Conservation (phyloP, 2,113 vertebrate genomes). For the Phalacrocorax brasilianus region DNA sequence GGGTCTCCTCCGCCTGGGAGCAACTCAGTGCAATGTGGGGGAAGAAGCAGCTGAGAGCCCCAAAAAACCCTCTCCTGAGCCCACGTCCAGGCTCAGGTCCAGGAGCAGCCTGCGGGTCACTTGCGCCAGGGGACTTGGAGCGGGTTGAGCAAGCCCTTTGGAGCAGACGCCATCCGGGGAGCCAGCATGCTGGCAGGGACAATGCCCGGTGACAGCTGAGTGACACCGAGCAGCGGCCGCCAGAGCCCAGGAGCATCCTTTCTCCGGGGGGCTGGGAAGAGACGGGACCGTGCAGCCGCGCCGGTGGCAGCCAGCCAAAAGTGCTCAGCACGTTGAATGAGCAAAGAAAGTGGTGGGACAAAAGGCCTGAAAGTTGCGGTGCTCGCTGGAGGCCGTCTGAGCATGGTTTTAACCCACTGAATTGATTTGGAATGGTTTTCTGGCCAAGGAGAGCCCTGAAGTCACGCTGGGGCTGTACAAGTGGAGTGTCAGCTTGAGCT, state of each 20-base stretch:
- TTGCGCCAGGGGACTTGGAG: neutral
- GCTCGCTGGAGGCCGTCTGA: neutral
- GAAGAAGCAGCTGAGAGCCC: neutral
- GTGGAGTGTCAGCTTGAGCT: neutral
- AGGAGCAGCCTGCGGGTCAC: fast-evolving
- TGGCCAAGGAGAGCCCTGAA: neutral
- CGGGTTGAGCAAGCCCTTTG: neutral
- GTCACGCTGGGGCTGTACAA: neutral
- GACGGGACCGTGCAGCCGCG: neutral
- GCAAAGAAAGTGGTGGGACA: neutral
- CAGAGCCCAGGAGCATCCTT: neutral
- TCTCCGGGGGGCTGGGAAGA: neutral
- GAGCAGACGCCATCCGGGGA: fast-evolving
- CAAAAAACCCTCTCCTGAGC: neutral
- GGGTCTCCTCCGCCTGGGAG: neutral
- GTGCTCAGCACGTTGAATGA: neutral
- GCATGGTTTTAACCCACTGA: fast-evolving
- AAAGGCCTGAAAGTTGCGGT: neutral
- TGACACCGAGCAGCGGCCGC: neutral
- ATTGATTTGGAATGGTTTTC: neutral
- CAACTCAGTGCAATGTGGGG: fast-evolving
- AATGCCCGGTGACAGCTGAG: neutral
- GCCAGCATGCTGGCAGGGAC: neutral
- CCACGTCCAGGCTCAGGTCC: neutral
- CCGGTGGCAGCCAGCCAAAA: neutral